A percentile compares a stretch with the other conserved stretches of the same genome.
Conservation (phyloP, 2,888 invertebrate genomes). For the Pharmacophagus antenor region DNA sequence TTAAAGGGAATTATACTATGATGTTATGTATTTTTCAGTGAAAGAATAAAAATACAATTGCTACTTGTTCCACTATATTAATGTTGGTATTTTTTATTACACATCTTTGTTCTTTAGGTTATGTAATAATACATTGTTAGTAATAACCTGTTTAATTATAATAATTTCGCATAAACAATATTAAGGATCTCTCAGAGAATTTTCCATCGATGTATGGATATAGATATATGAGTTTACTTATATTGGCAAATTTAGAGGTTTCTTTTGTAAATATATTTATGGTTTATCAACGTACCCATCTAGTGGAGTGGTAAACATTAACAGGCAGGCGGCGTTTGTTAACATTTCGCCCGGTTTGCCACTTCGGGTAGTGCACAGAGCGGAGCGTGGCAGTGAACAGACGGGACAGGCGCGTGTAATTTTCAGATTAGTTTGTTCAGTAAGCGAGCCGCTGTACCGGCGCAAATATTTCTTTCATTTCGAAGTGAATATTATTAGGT, state of each 20-base stretch:
- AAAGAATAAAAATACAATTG: neutral
- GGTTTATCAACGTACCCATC: neutral
- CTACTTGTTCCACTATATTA: neutral
- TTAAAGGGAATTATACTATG: neutral
- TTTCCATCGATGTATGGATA: no score
- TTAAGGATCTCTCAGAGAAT: no score
- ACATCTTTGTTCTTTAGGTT: neutral
- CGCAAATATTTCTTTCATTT: constrained; percentile 60
- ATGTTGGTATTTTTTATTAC: neutral
- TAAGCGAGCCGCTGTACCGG: constrained; percentile 54
- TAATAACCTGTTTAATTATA: no score
- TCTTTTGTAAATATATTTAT: neutral
- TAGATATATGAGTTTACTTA: neutral
- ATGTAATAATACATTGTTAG: no score
- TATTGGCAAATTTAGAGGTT: neutral
- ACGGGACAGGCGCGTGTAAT: constrained; percentile 57
- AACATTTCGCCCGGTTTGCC: constrained; percentile 58
- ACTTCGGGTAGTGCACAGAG: constrained; percentile 40
- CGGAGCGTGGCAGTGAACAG: constrained; percentile 37
- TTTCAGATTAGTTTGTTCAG: constrained; percentile 79
- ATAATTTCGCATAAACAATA: no score
- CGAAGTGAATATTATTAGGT: neutral
- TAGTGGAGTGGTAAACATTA: constrained; percentile 36
- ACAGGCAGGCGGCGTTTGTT: constrained; percentile 41
- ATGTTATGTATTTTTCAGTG: neutral